Evolutionary conservation across 2,888 invertebrate genomes (phyloP).

Genomic region (Liopterus haemorrhoidalis): DNA sequence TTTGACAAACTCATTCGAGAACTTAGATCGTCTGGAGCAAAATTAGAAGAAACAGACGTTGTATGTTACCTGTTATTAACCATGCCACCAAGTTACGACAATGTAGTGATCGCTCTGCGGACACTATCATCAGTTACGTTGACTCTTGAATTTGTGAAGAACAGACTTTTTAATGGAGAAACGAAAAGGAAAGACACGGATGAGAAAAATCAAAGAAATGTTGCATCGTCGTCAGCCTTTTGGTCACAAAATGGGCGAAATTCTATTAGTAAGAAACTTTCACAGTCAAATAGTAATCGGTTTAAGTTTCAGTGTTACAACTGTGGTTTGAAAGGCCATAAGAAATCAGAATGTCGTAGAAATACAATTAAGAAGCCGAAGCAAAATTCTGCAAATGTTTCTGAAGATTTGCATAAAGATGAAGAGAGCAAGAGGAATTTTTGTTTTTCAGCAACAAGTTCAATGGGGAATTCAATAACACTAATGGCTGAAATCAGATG

Average conservation of each 20-base stretch:
- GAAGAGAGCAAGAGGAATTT: not conserved
- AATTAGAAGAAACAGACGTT: conserved; percentile 24
- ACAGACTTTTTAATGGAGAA: conserved; percentile 30
- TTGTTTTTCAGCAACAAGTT: not conserved
- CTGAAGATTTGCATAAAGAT: too few relatives aligned
- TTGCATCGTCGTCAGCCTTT: not conserved
- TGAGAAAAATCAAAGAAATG: not conserved
- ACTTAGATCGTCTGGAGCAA: conserved; percentile 29
- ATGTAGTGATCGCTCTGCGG: conserved; percentile 31
- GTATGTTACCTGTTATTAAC: conserved; percentile 26
- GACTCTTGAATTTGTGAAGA: conserved; percentile 29
- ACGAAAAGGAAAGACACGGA: not conserved
- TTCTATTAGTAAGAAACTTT: not conserved
- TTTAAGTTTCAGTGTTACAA: not conserved
- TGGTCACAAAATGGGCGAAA: not conserved
- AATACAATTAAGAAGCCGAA: not conserved
- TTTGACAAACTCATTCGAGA: conserved; percentile 32
- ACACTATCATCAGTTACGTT: conserved; percentile 20
- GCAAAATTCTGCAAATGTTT: not conserved
- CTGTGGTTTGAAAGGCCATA: not conserved
- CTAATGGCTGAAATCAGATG: too few relatives aligned
- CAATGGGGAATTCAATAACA: too few relatives aligned
- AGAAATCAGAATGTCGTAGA: not conserved
- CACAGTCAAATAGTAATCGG: not conserved
- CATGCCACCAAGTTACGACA: conserved; percentile 26